Percentiles rank a stretch among this genome's conserved stretches.
Conservation (phyloP, 2,113 vertebrate genomes). For the Serilophus lunatus region DNA sequence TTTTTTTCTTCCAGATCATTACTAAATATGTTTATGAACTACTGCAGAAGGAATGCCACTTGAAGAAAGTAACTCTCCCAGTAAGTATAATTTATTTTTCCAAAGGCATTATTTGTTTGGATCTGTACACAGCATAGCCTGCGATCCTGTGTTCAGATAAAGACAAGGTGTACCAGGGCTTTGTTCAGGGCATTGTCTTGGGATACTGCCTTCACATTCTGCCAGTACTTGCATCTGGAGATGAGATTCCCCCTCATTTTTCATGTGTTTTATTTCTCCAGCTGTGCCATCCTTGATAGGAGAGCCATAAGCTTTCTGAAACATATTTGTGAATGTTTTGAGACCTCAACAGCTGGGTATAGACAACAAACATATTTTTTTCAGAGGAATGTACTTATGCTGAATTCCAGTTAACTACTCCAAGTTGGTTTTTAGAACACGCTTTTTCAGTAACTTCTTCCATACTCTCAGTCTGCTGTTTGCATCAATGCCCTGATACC, state of each 20-base stretch:
- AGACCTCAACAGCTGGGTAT: neutral
- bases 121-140: neutral
- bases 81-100: constrained; percentile 78
- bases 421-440: neutral
- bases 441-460: neutral
- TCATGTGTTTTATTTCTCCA: neutral
- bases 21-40: constrained; percentile 93
- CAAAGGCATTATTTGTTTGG: neutral
- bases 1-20: constrained; percentile 83
- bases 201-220: neutral
- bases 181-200: neutral
- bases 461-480: accelerated
- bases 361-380: neutral
- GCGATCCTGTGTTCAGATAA: neutral
- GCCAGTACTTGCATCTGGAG: neutral
- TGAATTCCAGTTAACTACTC: neutral
- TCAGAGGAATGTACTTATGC: neutral
- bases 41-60: constrained; percentile 91
- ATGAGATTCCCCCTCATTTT: neutral
- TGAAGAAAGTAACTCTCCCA: constrained; percentile 90
- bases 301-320: neutral
- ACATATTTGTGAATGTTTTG: neutral
- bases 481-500: accelerated
- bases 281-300: neutral
- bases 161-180: neutral